Conservation (phyloP, 1,140 invertebrate species). For the Spodoptera litura region DNA sequence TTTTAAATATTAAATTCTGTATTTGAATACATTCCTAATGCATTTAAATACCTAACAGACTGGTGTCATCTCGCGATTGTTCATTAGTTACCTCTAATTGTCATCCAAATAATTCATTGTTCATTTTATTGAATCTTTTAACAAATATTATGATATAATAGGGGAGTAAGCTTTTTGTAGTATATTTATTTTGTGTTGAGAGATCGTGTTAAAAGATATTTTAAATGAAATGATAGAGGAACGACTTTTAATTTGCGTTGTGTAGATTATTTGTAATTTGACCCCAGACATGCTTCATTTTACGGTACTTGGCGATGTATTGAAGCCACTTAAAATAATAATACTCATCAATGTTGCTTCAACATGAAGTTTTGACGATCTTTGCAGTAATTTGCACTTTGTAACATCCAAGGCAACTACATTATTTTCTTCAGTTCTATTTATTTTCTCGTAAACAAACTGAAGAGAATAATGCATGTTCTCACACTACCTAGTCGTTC, state of each 20-base stretch:
- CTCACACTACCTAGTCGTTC: background rate
- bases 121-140: conserved; percentile 46
- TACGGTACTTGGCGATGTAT: background rate
- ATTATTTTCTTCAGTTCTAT: background rate
- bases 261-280: conserved; percentile 13
- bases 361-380: background rate
- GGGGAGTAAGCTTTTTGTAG: conserved; percentile 68
- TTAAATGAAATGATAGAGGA: conserved; percentile 53
- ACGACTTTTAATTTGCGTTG: conserved; percentile 26
- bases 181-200: conserved; percentile 79
- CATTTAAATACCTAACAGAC: conserved; percentile 57
- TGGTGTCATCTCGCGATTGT: conserved; percentile 19
- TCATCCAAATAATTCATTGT: conserved; percentile 45
- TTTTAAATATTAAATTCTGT: conserved; percentile 31
- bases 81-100: conserved; percentile 50
- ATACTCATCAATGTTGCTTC: too few relatives aligned
- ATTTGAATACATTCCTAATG: conserved; percentile 64
- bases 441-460: background rate
- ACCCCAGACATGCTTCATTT: background rate
- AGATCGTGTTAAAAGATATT: conserved; percentile 68
- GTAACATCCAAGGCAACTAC: background rate
- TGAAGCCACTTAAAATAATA: too few relatives aligned
- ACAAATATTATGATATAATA: conserved; percentile 55
- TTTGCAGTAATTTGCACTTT: background rate
- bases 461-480: background rate